Conservation (phyloP, 2,113 vertebrate species). For the Eulemur rufifrons region DNA sequence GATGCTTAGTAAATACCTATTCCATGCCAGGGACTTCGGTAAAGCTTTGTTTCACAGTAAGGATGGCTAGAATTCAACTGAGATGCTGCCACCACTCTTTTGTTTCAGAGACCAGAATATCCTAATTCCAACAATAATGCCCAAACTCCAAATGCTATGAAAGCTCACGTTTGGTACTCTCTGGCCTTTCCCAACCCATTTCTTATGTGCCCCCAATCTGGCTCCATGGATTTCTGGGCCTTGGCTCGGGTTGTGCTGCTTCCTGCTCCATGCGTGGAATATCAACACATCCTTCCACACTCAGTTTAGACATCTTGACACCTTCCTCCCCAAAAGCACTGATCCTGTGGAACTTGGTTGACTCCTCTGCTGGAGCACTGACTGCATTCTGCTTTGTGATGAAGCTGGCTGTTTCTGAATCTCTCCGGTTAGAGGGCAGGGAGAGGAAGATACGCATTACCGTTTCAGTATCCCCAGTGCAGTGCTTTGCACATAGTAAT, state of each 20-base stretch:
- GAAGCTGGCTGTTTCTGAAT: neutral
- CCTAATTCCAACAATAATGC: neutral
- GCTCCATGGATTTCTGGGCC: neutral
- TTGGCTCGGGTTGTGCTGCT: neutral
- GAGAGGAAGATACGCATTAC: neutral
- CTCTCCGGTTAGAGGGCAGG: no score
- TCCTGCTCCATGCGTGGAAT: neutral
- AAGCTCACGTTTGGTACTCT: neutral
- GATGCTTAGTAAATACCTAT: neutral
- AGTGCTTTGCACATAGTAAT: neutral
- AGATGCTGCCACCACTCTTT: neutral
- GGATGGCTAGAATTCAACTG: neutral
- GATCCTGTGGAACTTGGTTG: neutral
- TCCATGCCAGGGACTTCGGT: no score
- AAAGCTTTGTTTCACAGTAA: neutral
- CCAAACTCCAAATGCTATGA: neutral
- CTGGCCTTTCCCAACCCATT: neutral
- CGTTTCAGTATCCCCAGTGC: neutral
- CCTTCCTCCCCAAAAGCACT: neutral
- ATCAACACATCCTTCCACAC: neutral
- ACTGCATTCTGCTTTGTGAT: neutral
- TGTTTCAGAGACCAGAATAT: neutral
- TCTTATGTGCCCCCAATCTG: neutral
- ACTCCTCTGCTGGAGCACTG: no score
- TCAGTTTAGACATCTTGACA: neutral